These are phyloP conservation scores for Podarcis lilfordi DNA, from an alignment of 2,797 vertebrate species.

Conservation along the genomic window DNA sequence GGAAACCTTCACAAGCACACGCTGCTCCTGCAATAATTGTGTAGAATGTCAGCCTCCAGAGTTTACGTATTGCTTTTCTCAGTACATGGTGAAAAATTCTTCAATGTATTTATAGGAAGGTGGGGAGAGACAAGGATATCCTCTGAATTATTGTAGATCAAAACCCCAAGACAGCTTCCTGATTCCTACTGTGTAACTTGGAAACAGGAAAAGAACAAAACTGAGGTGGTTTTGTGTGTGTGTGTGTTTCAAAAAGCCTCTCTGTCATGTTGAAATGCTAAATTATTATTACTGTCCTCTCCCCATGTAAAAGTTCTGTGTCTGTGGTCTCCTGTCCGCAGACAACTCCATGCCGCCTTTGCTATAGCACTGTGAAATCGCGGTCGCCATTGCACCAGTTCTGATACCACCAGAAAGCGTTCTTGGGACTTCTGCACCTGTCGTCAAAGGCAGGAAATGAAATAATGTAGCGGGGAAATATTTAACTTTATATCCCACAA, in stretches of 20 bases:
- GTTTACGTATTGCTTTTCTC: constrained; percentile 40
- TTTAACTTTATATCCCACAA: neutral
- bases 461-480: constrained; percentile 52
- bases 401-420: constrained; percentile 32
- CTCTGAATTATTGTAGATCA: constrained; percentile 69
- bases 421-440: constrained; percentile 42
- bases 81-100: constrained; percentile 61
- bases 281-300: constrained; percentile 36
- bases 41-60: constrained; percentile 27
- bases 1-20: neutral
- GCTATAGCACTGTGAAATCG: constrained; percentile 54
- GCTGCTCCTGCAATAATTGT: neutral
- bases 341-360: constrained; percentile 19
- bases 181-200: constrained; percentile 71
- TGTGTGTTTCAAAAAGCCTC: constrained; percentile 38
- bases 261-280: constrained; percentile 42
- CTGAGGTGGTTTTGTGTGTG: constrained; percentile 1
- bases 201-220: constrained; percentile 75
- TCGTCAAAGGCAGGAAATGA: constrained; percentile 61
- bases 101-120: constrained; percentile 74
- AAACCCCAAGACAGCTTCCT: constrained; percentile 70
- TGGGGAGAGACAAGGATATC: constrained; percentile 76
- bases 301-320: neutral
- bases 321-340: constrained; percentile 15
- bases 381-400: constrained; percentile 37